A percentile compares a stretch with the other conserved stretches of the same genome.
These are phyloP conservation scores for Hestina assimilis DNA, from an alignment of 1,140 invertebrate genomes.

Conservation along the genomic window DNA sequence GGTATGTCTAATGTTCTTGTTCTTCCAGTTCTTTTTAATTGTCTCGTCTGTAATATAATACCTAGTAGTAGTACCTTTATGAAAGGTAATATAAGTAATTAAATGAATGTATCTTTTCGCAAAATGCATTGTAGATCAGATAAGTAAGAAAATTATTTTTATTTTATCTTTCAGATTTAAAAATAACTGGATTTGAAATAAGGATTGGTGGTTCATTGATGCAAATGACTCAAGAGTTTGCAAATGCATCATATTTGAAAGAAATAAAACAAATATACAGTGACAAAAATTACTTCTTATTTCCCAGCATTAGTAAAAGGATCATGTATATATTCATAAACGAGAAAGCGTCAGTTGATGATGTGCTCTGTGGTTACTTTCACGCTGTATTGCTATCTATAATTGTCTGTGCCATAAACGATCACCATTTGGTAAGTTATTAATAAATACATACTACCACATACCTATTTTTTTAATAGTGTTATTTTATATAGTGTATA, in stretches of 20 bases:
- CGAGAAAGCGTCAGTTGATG: conserved; percentile 53
- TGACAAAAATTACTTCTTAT: conserved; percentile 72
- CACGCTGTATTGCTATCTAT: conserved; percentile 75
- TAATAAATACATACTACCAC: neutral
- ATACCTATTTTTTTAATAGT: neutral
- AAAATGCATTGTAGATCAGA: no score
- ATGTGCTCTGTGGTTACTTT: conserved; percentile 80
- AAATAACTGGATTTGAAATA: conserved; percentile 78
- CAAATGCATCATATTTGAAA: conserved; percentile 46
- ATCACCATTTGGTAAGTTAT: conserved; percentile 41
- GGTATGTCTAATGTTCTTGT: conserved; percentile 29
- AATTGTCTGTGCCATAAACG: conserved; percentile 44
- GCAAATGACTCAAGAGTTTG: conserved; percentile 39
- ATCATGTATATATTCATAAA: conserved; percentile 75
- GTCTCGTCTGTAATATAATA: no score
- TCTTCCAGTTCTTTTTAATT: neutral
- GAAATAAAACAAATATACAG: conserved; percentile 61
- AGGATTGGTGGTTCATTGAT: conserved; percentile 77
- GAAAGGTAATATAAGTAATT: no score
- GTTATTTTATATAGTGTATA: no score
- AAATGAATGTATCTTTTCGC: no score
- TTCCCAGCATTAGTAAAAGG: conserved; percentile 60
- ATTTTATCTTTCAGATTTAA: conserved; percentile 63
- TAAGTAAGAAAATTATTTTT: neutral
- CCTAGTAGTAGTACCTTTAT: no score